A percentile compares a stretch with the other conserved stretches of the same genome.
phyloP scores from a whole-genome alignment of 30 jellyfish, hydroid and myxozoan species.

The Kudoa iwatai region DNA sequence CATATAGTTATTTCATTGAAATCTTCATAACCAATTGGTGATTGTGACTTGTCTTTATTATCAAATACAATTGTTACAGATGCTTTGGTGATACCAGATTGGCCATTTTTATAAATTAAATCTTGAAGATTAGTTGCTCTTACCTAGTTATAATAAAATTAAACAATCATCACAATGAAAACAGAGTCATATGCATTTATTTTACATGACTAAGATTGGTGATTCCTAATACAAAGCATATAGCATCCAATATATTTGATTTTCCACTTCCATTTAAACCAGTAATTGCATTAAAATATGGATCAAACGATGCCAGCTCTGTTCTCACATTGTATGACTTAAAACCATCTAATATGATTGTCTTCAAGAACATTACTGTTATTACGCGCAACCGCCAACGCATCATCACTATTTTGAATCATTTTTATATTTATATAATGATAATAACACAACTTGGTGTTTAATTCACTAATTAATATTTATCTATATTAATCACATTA shows the following conservation, averaged over 20 bases:
- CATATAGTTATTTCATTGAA: conserved; percentile 52
- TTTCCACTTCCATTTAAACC: conserved; percentile 87
- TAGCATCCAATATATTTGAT: conserved; percentile 51
- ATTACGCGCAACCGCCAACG: no score
- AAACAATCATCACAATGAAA: neutral
- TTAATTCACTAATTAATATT: no score
- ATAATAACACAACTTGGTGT: no score
- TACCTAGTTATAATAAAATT: conserved; percentile 5
- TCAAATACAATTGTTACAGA: conserved; percentile 52
- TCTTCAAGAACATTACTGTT: conserved; percentile 18
- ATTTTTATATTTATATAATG: no score
- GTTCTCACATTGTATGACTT: conserved; percentile 60
- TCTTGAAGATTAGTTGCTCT: conserved; percentile 60
- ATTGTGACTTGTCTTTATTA: conserved; percentile 25
- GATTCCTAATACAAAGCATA: conserved; percentile 53
- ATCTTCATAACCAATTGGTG: conserved; percentile 65
- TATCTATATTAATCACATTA: no score
- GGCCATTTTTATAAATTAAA: conserved; percentile 48
- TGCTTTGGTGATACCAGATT: conserved; percentile 76
- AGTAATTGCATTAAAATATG: conserved; percentile 40
- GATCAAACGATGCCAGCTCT: conserved; percentile 50
- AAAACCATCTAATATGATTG: conserved; percentile 38
- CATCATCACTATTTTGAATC: no score
- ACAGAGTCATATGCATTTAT: neutral
- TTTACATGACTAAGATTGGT: conserved; percentile 30